Evolutionary conservation across 2,888 invertebrate species (phyloP), one percentile per base, ranked within the genome.

Genomic region (Lycophotia porphyrea): DNA sequence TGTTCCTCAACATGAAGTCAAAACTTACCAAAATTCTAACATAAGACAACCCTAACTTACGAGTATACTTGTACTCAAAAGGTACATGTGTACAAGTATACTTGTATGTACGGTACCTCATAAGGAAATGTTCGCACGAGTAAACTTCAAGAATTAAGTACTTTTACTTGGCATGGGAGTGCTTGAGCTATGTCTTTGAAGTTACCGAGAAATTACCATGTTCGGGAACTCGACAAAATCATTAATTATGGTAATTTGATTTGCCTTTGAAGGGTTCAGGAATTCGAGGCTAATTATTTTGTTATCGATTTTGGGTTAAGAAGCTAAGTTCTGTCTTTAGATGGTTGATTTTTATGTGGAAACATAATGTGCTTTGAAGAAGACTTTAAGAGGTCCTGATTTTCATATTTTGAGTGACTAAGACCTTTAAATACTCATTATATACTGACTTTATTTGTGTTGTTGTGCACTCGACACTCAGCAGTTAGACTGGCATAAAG

Each of bases 201-300:
- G 31, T 74, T 66, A 74, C 36, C 24, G 44, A 47, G 65, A 66
- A 34, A 81, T 81, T 74, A 8, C 49, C 36, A 61, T 61, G 75
- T 78, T 78, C 39, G 36, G 3, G 18, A 55, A 74, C 65, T 74
- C 44, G 44, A 52, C n/a, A 11, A 74, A 66, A 52, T 66, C 31
- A 66, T 63, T 74, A 81, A 81, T 81, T 81, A 60, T 52, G 65
- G 44, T 60, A 78, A 81, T 78, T 81, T 66, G n/a, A 66, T 52
- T 80, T 63, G 61, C 31, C 24, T 77, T 77, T 72, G 52, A 72
- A 55, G 31, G 52, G 15, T 44, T 24, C 24, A 21, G 64, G 44
- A 65, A 42, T 21, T 52, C 31, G 15, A 52, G 3, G 65, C 31
- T 81, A 74, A 74, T 81, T 74, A 74, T n/a, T n/a, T n/a, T n/a